These are phyloP conservation scores for Myotis lucifugus DNA, from an alignment of 2,113 vertebrate genomes.

Conservation along the genomic window DNA sequence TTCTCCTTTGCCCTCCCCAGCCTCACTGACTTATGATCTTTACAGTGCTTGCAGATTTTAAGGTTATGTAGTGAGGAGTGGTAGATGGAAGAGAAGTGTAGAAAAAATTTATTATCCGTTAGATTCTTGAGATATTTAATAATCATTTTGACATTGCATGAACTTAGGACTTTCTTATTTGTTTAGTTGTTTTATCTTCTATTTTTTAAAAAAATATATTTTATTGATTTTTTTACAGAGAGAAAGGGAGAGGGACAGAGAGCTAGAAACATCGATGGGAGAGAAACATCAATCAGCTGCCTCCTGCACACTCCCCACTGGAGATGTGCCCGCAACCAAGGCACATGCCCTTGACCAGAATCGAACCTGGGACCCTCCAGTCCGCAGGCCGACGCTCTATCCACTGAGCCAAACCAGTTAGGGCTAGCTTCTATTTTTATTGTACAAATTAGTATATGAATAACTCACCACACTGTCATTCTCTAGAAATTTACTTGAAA, in stretches of 20 bases:
- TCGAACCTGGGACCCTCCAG: too few species aligned
- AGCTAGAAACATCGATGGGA: too few species aligned
- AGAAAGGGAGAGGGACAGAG: too few species aligned
- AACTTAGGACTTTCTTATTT: background rate
- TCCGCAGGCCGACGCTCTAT: too few species aligned
- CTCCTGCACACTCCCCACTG: too few species aligned
- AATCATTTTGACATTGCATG: conserved; percentile 12
- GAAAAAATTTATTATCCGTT: background rate
- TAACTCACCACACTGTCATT: conserved; percentile 12
- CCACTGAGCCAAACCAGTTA: too few species aligned
- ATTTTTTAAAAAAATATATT: background rate
- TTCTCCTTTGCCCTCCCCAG: background rate
- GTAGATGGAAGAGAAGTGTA: background rate
- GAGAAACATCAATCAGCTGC: too few species aligned
- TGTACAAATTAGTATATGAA: conserved; percentile 38
- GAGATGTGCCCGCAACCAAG: too few species aligned
- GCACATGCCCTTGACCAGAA: too few species aligned
- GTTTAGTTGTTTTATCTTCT: conserved; percentile 46
- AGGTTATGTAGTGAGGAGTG: background rate
- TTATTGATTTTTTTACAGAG: too few species aligned
- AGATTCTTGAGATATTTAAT: background rate
- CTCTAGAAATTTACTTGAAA: conserved; percentile 48
- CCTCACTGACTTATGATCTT: background rate
- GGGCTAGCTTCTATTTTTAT: conserved; percentile 36
- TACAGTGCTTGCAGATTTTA: background rate